Percentiles rank a stretch among this genome's conserved stretches.
These are phyloP conservation scores for Athalia cordata DNA, from an alignment of 2,888 invertebrate genomes.

Conservation along the genomic window DNA sequence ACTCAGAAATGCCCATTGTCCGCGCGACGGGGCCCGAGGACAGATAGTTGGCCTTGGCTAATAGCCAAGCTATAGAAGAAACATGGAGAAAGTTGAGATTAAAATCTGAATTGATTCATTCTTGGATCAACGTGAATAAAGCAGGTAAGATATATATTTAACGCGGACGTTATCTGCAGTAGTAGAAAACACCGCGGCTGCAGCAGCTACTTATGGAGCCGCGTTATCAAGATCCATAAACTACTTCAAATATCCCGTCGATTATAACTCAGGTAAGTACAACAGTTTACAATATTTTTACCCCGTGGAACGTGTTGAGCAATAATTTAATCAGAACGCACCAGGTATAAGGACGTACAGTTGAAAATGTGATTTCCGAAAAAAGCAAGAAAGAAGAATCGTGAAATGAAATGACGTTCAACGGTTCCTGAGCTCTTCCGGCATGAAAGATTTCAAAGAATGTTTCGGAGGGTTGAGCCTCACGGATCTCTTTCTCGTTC, in stretches of 20 bases:
- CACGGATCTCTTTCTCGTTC: constrained; percentile 20
- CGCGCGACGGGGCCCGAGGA: constrained; percentile 32
- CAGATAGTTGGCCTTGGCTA: constrained; percentile 33
- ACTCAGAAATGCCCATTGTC: constrained; percentile 42
- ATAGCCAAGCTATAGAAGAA: constrained; percentile 33
- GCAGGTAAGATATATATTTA: constrained; percentile 11
- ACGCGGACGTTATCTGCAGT: constrained; percentile 10
- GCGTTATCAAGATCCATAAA: constrained; percentile 10
- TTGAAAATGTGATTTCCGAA: constrained; percentile 13
- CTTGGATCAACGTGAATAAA: constrained; percentile 23
- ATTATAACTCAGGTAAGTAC: background rate
- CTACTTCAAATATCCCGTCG: background rate
- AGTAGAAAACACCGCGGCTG: background rate
- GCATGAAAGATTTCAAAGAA: constrained; percentile 43
- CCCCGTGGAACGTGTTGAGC: too few species aligned
- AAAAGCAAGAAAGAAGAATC: constrained; percentile 15
- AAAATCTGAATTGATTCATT: constrained; percentile 37
- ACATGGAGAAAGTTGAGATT: constrained; percentile 37
- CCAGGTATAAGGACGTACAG: too few species aligned
- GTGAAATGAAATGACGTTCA: constrained; percentile 47
- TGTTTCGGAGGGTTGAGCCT: constrained; percentile 18
- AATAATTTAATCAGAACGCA: too few species aligned
- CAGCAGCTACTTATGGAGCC: background rate
- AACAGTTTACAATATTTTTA: constrained; percentile 2
- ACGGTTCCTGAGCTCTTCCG: constrained; percentile 37